phyloP scores from a whole-genome alignment of 2,113 vertebrate species.

The Bagarius yarrelli region DNA sequence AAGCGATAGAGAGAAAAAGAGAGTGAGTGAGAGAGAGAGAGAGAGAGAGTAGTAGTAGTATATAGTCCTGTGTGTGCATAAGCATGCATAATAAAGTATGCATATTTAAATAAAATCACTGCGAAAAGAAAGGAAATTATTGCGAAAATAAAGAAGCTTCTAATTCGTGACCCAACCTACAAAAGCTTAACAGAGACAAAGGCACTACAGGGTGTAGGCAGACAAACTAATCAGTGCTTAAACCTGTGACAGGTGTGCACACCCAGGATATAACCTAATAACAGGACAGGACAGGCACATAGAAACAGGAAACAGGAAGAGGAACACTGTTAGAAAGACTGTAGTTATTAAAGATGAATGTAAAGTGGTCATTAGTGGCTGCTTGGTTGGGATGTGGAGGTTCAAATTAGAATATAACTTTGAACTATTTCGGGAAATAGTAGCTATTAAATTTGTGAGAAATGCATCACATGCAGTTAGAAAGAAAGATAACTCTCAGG shows the following conservation, averaged over 20 bases:
- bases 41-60: too few species aligned
- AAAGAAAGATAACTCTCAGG: neutral
- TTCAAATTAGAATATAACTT: neutral
- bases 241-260: neutral
- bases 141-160: too few species aligned
- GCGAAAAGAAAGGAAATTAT: too few species aligned
- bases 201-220: neutral
- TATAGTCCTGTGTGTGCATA: too few species aligned
- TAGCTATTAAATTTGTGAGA: neutral
- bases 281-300: neutral
- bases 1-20: too few species aligned
- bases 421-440: neutral
- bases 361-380: neutral
- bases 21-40: too few species aligned
- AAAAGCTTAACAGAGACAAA: neutral
- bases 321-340: neutral
- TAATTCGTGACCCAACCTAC: too few species aligned
- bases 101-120: too few species aligned
- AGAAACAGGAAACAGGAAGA: neutral
- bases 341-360: neutral
- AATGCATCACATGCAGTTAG: neutral
- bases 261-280: neutral
- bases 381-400: neutral
- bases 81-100: too few species aligned
- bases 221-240: neutral